phyloP scores from a whole-genome alignment of 2,797 vertebrate genomes.

The Malurus splendens region DNA sequence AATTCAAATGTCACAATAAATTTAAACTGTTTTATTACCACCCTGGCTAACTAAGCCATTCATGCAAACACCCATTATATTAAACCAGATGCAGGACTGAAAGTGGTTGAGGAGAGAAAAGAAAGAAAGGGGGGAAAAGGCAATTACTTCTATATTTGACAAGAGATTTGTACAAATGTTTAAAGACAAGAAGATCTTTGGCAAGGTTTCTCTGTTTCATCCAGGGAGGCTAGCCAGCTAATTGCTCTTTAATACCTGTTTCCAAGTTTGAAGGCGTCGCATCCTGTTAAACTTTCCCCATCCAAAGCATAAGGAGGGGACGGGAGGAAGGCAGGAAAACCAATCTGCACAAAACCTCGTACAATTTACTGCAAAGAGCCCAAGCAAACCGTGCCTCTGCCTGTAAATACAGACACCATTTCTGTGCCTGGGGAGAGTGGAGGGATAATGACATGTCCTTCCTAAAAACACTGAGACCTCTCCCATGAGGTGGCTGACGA shows the following conservation, averaged over 20 bases:
- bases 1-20: constrained; percentile 84
- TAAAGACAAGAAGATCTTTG: constrained; percentile 59
- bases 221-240: constrained; percentile 10
- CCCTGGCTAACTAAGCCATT: constrained; percentile 71
- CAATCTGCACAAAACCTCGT: accelerated
- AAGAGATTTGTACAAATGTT: constrained; percentile 62
- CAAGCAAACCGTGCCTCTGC: not conserved
- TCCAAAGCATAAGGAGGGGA: not conserved
- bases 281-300: not conserved
- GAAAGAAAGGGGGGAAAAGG: not conserved
- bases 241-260: constrained; percentile 50
- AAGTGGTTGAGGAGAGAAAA: constrained; percentile 13
- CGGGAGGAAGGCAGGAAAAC: not conserved
- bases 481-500: not conserved
- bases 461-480: not conserved
- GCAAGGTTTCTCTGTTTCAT: constrained; percentile 43
- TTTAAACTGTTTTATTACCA: constrained; percentile 79
- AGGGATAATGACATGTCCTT: not conserved
- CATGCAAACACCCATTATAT: constrained; percentile 68
- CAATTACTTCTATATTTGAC: constrained; percentile 62
- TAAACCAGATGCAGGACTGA: constrained; percentile 55
- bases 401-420: accelerated
- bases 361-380: not conserved
- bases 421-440: accelerated
- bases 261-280: not conserved